Conservation (phyloP, 2,113 vertebrate species). For the Colaptes auratus region DNA sequence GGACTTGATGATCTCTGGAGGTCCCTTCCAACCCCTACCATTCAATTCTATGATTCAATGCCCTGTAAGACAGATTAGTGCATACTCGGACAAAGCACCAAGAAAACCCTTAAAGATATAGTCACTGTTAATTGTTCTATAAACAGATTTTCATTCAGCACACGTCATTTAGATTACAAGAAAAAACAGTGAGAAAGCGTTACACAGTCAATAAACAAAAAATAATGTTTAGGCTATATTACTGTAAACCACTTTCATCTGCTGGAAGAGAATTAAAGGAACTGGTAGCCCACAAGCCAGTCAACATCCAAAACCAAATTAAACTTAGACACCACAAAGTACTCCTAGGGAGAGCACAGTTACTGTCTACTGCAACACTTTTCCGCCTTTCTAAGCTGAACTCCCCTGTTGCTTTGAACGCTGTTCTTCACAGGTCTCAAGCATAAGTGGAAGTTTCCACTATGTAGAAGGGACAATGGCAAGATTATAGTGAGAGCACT, state of each 20-base stretch:
- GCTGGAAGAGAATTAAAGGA: not conserved
- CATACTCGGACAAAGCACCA: not conserved
- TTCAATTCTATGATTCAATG: no score
- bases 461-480: not conserved
- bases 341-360: not conserved
- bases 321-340: not conserved
- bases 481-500: not conserved
- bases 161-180: conserved; percentile 10
- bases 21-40: no score
- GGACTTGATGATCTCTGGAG: no score
- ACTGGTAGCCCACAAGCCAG: not conserved
- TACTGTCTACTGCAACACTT: not conserved
- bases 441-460: not conserved
- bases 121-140: conserved; percentile 10
- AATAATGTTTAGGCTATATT: conserved; percentile 8
- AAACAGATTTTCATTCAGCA: conserved; percentile 16
- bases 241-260: conserved; percentile 14
- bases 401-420: not conserved
- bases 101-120: not conserved
- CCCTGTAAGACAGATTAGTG: not conserved
- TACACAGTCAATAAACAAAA: conserved; percentile 5
- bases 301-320: conserved; percentile 17
- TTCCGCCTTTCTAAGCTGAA: not conserved
- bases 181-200: not conserved
- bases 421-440: not conserved